Base-by-base conservation (phyloP, 2,113 vertebrate species). In the Ptychochromis oligacanthus region DNA sequence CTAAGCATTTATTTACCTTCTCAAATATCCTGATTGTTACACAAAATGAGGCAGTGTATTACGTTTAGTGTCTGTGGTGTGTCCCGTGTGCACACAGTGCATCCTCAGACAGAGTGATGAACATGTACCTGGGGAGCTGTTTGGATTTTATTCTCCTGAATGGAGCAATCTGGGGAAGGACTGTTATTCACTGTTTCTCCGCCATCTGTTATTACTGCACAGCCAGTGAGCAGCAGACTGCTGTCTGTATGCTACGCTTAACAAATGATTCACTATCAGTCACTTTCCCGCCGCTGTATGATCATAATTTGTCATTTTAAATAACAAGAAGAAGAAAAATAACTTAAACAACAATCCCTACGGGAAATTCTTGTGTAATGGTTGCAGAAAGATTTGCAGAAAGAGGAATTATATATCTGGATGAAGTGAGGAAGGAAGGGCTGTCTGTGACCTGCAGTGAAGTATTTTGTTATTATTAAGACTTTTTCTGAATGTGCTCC, bases 111-210 rank as follows among this genome's bases (percentile, higher is more conserved):
- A 14, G 79, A 85, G 76, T 91, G 88, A 91, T 88, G 85, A 90
- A 93, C 85, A 54, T 2, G 80, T 74, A 90, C 81, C 90, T 80
- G 75, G 93, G 92, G 90, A 91, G 82, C 87, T 7, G 28, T 93
- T 86, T 85, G 84, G 79, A 43, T 90, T 86, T 90, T 83, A 90
- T 83, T 77, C 79, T 80, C 77, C 88, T 92, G 87, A 90, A 92
- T 85, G 59, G 75, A 88, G 82, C 40, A 31, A 82, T 88, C 79
- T 83, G 76, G 70, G 59, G 38, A n/a, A 72, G 75, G 83, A 79
- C 86, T 83, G 80, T 90, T 87, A 89, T 74, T 88, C 87, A 85
- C 81, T 77, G 80, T 67, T 57, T 90, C 82, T 75, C 78, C 34
- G 13, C 75, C 89, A 81, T 91, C 88, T 90, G 88, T 83, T 88